Evolutionary conservation across 2,797 vertebrate species (phyloP).

Genomic region (Cryptoprocta ferox): DNA sequence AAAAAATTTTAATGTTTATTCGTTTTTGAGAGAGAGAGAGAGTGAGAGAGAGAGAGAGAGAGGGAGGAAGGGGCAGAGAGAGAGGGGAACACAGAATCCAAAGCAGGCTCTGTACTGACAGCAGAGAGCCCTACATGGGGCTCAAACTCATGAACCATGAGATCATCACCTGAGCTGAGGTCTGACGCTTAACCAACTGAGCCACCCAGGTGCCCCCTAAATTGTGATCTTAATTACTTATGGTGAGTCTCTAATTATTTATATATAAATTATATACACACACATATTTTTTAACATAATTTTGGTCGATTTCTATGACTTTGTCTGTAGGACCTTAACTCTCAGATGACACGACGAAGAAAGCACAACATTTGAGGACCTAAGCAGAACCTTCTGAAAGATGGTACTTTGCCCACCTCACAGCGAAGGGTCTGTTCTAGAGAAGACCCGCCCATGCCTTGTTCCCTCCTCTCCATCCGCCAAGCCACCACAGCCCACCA

Average conservation of each 20-base stretch:
- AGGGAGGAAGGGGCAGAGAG: too few species aligned
- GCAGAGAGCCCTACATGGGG: too few species aligned
- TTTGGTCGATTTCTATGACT: not conserved
- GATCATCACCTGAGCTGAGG: too few species aligned
- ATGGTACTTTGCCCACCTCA: not conserved
- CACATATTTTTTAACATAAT: not conserved
- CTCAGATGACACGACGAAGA: not conserved
- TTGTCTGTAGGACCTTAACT: not conserved
- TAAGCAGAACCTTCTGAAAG: not conserved
- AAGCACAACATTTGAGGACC: not conserved
- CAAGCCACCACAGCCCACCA: not conserved
- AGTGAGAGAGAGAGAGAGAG: too few species aligned
- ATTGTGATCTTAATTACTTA: not conserved
- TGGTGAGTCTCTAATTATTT: constrained; percentile 9
- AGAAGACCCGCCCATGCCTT: not conserved
- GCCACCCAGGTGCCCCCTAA: not conserved
- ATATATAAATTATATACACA: not conserved
- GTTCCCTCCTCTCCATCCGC: too few species aligned
- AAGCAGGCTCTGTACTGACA: too few species aligned
- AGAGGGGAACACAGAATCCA: too few species aligned
- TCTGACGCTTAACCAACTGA: too few species aligned
- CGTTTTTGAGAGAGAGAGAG: too few species aligned
- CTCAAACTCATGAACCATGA: too few species aligned
- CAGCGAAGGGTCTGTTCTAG: not conserved
- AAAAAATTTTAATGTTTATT: too few species aligned